These are phyloP conservation scores for Leptinotarsa lineolata DNA, from an alignment of 1,140 invertebrate species.

Conservation along the genomic window DNA sequence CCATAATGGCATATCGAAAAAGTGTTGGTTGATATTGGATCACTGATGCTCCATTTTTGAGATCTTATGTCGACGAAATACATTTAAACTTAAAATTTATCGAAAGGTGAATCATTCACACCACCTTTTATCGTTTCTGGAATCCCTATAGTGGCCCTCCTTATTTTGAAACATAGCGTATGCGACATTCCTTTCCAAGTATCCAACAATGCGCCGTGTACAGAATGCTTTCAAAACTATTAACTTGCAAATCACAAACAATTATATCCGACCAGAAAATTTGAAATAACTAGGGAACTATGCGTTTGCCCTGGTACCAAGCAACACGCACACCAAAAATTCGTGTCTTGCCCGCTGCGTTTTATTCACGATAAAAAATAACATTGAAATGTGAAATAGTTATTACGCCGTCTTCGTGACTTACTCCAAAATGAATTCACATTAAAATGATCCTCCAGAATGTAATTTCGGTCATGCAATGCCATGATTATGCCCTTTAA, in stretches of 20 bases:
- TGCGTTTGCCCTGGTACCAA: neutral
- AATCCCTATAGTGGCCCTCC: too few relatives aligned
- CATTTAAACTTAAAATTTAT: too few relatives aligned
- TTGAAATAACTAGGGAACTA: neutral
- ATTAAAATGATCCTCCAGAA: conserved; percentile 8
- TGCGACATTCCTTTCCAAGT: too few relatives aligned
- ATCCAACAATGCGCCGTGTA: too few relatives aligned
- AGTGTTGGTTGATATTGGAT: too few relatives aligned
- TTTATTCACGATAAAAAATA: conserved; percentile 6
- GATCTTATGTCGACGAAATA: too few relatives aligned
- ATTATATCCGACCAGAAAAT: neutral
- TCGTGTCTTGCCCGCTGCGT: conserved; percentile 4
- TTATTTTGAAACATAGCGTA: too few relatives aligned
- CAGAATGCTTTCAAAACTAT: neutral
- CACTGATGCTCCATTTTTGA: too few relatives aligned
- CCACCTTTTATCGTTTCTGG: too few relatives aligned
- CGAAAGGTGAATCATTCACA: too few relatives aligned
- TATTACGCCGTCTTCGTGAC: conserved; percentile 7
- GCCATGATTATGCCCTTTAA: conserved; percentile 8
- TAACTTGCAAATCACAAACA: neutral
- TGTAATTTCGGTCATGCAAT: conserved; percentile 3
- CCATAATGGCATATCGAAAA: too few relatives aligned
- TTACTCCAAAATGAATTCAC: conserved; percentile 5
- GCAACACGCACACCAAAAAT: conserved; percentile 5
- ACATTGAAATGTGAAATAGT: conserved; percentile 6